Conservation (phyloP, 2,113 vertebrate genomes). For the Arizona elegans region DNA sequence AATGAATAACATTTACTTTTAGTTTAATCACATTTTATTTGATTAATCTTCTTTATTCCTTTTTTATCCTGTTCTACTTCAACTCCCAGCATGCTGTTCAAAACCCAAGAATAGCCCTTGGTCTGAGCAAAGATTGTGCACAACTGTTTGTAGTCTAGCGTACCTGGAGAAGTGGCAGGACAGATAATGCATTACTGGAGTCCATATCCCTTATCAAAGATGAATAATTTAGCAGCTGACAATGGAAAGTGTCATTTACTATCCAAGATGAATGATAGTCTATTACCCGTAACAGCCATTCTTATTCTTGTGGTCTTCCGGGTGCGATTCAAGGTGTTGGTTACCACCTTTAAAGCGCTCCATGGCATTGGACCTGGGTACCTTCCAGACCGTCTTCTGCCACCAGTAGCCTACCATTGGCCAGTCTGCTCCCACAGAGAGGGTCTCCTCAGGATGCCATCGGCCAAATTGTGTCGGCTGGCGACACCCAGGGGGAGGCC, state of each 20-base stretch:
- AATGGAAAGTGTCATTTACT: neutral
- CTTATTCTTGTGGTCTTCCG: neutral
- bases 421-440: too few relatives aligned
- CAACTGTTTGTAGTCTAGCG: neutral
- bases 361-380: too few relatives aligned
- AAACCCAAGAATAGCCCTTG: neutral
- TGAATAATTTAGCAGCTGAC: neutral
- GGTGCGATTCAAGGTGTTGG: too few relatives aligned
- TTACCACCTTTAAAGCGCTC: too few relatives aligned
- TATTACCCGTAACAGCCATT: neutral
- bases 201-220: neutral
- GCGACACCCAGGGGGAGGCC: too few relatives aligned
- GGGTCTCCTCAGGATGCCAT: too few relatives aligned
- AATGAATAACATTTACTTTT: neutral
- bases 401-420: too few relatives aligned
- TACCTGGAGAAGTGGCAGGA: neutral
- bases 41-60: neutral
- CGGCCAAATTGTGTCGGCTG: too few relatives aligned
- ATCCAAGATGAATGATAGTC: neutral
- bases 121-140: neutral
- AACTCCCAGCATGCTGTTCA: neutral
- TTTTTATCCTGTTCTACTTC: neutral
- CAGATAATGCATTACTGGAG: neutral
- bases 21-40: neutral
- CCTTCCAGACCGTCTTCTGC: too few relatives aligned